Percentiles rank a stretch among this genome's conserved stretches.
Evolutionary conservation across 2,888 invertebrate genomes (phyloP).

Genomic region (Diarsia rubi): DNA sequence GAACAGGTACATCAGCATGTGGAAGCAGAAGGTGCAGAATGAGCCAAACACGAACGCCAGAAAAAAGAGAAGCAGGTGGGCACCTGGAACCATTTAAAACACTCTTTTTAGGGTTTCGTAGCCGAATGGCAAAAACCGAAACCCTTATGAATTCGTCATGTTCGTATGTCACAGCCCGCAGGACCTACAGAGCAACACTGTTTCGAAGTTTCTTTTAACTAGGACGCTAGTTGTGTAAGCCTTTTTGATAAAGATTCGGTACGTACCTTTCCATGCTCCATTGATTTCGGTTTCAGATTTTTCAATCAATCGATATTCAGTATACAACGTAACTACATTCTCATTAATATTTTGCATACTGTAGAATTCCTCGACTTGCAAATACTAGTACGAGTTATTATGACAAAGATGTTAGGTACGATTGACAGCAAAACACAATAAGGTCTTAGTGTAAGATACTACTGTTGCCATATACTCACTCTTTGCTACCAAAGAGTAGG

Average conservation of each 20-base stretch:
- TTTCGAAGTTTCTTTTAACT: neutral
- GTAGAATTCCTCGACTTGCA: neutral
- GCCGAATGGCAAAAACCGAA: no score
- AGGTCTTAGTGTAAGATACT: no score
- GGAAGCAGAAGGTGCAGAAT: constrained; percentile 87
- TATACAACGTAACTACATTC: constrained; percentile 70
- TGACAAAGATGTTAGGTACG: neutral
- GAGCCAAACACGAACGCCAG: constrained; percentile 87
- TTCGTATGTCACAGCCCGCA: no score
- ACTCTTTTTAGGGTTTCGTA: no score
- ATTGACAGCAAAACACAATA: constrained; percentile 13
- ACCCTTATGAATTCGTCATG: no score
- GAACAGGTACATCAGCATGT: constrained; percentile 87
- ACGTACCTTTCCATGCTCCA: constrained; percentile 83
- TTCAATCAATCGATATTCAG: constrained; percentile 83
- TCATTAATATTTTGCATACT: no score
- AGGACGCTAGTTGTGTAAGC: no score
- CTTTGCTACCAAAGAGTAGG: no score
- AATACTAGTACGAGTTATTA: constrained; percentile 1
- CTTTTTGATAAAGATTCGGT: neutral
- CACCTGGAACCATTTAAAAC: constrained; percentile 72
- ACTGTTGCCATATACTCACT: no score
- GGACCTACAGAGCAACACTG: neutral
- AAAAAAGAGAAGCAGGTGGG: constrained; percentile 85
- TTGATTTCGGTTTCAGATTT: constrained; percentile 80